phyloP scores from a whole-genome alignment of 2,888 invertebrate species.

The Caenorhabditis zanzibari region DNA sequence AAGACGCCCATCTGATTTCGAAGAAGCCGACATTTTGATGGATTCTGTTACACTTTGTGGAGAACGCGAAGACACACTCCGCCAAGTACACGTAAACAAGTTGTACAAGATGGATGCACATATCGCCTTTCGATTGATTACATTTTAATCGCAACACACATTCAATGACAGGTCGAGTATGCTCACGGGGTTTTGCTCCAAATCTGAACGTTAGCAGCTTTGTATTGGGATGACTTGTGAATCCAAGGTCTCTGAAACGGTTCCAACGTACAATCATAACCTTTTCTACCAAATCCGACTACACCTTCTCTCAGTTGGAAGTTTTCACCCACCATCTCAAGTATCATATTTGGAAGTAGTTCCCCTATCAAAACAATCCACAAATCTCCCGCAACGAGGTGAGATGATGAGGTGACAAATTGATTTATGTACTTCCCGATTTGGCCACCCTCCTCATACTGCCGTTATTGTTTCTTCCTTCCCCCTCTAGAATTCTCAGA shows the following conservation, averaged over 20 bases:
- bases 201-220: neutral
- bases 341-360: slow-evolving; percentile 33
- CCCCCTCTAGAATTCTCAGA: slow-evolving; percentile 14
- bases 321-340: neutral
- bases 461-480: slow-evolving; percentile 28
- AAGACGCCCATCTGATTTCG: slow-evolving; percentile 6
- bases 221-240: no score
- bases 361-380: slow-evolving; percentile 51
- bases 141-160: slow-evolving; percentile 51
- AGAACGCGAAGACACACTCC: neutral
- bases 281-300: neutral
- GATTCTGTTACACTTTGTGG: slow-evolving; percentile 45
- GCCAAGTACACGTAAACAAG: slow-evolving; percentile 62
- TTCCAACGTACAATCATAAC: neutral
- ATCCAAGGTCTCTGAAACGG: neutral
- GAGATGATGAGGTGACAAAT: slow-evolving; percentile 55
- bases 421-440: slow-evolving; percentile 60
- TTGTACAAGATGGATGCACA: slow-evolving; percentile 58
- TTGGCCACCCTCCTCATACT: slow-evolving; percentile 9
- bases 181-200: neutral
- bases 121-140: slow-evolving; percentile 59
- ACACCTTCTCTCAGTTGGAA: neutral
- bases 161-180: slow-evolving; percentile 51
- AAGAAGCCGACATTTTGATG: slow-evolving; percentile 57
- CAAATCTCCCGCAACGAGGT: slow-evolving; percentile 26